Conservation (phyloP, 2,888 invertebrate genomes). For the Hirtodrosophila trivittata region DNA sequence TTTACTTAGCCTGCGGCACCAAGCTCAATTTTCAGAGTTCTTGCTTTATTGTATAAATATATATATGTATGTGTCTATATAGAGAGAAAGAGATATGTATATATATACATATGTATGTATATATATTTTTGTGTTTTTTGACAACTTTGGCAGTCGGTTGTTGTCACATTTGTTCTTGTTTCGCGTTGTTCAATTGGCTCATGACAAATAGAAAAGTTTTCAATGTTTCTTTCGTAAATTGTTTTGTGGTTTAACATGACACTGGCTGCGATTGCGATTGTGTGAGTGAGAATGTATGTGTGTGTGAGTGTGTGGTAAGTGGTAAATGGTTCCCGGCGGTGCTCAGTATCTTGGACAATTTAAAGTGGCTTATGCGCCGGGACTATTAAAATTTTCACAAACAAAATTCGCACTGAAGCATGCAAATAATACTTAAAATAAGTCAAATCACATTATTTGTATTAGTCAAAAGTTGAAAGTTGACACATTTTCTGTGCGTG, state of each 20-base stretch:
- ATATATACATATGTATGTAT: neutral
- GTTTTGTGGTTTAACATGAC: constrained; percentile 76
- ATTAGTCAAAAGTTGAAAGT: constrained; percentile 67
- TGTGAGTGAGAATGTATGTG: too few species aligned
- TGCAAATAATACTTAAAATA: constrained; percentile 55
- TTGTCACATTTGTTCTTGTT: constrained; percentile 46
- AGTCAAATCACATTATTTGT: constrained; percentile 74
- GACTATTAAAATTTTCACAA: constrained; percentile 59
- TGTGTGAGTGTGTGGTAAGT: too few species aligned
- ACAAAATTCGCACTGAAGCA: neutral
- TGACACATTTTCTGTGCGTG: constrained; percentile 62
- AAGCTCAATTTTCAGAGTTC: constrained; percentile 19
- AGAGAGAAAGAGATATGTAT: neutral
- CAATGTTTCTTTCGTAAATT: constrained; percentile 77
- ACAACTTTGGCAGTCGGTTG: constrained; percentile 46
- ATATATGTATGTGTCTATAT: neutral
- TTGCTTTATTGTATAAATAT: constrained; percentile 14
- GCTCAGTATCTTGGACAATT: constrained; percentile 37
- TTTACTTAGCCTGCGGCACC: constrained; percentile 35
- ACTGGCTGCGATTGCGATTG: constrained; percentile 24
- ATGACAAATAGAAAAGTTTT: constrained; percentile 74
- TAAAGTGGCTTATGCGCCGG: constrained; percentile 65
- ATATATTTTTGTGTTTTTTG: constrained; percentile 14
- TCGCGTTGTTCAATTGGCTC: constrained; percentile 24
- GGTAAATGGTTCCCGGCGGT: constrained; percentile 14